Evolutionary conservation across 1,140 invertebrate genomes (phyloP).

Genomic region (Hylaeus anthracinus): DNA sequence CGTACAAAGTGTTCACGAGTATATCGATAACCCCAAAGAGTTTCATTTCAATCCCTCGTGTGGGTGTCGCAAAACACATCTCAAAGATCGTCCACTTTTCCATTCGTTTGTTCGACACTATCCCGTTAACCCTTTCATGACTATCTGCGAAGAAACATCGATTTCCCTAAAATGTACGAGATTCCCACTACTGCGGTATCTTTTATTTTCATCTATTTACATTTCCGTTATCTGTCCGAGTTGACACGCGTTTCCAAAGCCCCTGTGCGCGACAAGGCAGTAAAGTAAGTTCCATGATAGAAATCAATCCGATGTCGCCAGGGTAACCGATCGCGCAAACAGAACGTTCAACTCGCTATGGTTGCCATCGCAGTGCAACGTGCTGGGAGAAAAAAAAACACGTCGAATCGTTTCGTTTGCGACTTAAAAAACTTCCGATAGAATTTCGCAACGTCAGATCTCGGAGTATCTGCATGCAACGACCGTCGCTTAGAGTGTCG

Average conservation of each 20-base stretch:
- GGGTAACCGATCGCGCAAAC: slow-evolving; percentile 75
- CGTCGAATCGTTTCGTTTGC: background rate
- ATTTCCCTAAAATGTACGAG: no score
- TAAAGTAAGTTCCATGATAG: slow-evolving; percentile 42
- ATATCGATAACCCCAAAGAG: no score
- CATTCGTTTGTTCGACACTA: no score
- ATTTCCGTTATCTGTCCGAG: no score
- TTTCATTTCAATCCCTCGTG: no score
- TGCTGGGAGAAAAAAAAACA: background rate
- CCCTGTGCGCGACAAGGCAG: background rate
- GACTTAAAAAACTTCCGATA: background rate
- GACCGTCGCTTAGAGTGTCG: background rate
- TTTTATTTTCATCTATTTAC: no score
- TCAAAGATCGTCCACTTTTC: no score
- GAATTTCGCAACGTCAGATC: background rate
- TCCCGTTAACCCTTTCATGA: no score
- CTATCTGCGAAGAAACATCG: no score
- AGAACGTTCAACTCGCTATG: slow-evolving; percentile 49
- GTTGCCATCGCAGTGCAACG: slow-evolving; percentile 34
- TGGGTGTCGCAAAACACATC: no score
- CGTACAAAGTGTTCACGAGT: no score
- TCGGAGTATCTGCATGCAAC: background rate
- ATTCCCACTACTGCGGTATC: no score
- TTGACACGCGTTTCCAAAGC: background rate
- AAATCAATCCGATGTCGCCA: slow-evolving; percentile 77